Percentiles rank a stretch among this genome's conserved stretches.
phyloP scores from a whole-genome alignment of 53 echinoderm and acorn worm species.

The Henricia sp. region DNA sequence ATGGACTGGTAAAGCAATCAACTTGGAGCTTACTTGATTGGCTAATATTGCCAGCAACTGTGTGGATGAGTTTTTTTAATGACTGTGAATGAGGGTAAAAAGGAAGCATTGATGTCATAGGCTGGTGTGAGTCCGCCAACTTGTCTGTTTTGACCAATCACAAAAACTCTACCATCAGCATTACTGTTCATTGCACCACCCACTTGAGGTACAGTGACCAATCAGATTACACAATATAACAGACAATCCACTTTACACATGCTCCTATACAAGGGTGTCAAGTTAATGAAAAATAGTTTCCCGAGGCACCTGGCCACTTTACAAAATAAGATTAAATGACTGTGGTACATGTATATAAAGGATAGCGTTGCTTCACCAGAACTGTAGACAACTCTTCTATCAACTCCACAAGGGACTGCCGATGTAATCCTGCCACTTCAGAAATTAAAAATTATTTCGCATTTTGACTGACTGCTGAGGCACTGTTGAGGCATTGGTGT shows the following conservation, averaged over 20 bases:
- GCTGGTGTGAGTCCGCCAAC: neutral
- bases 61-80: neutral
- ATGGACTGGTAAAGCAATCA: too few species aligned
- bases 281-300: neutral
- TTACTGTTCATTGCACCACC: constrained; percentile 22
- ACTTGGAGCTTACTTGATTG: too few species aligned
- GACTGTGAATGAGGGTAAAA: too few species aligned
- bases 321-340: neutral
- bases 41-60: too few species aligned
- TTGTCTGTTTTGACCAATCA: constrained; percentile 21
- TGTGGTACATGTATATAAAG: constrained; percentile 11
- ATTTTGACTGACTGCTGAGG: neutral
- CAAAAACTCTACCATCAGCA: neutral
- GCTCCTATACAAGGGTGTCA: constrained; percentile 5
- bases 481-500: neutral
- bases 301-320: neutral
- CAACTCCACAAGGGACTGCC: neutral
- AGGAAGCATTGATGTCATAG: constrained; percentile 7
- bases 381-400: neutral
- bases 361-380: neutral
- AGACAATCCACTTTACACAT: too few species aligned
- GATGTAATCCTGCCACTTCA: neutral
- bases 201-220: constrained; percentile 21
- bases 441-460: neutral
- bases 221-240: too few species aligned